Conservation (phyloP, 1,140 invertebrate genomes). For the Epicauta chinensis region DNA sequence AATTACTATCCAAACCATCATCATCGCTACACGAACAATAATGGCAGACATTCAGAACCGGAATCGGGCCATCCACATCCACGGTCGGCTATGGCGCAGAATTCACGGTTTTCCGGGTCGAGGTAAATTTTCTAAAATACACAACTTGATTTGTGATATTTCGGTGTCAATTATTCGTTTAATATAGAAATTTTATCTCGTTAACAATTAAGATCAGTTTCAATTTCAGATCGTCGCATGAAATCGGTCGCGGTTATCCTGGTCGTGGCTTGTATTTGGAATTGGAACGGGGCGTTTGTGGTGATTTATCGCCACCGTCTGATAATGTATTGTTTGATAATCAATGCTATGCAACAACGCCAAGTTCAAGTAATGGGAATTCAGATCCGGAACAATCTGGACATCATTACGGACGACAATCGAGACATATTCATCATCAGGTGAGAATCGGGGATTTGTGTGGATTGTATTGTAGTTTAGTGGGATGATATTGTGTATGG, state of each 20-base stretch:
- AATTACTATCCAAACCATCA: constrained; percentile 53
- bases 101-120: constrained; percentile 40
- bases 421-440: constrained; percentile 48
- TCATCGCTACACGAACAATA: constrained; percentile 47
- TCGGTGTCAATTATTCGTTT: neutral
- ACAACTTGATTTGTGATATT: too few species aligned
- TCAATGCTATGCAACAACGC: constrained; percentile 88
- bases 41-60: constrained; percentile 49
- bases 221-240: constrained; percentile 53
- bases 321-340: constrained; percentile 91
- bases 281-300: constrained; percentile 60
- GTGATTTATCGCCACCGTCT: constrained; percentile 78
- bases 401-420: constrained; percentile 48
- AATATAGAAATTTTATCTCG: neutral
- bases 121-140: constrained; percentile 26
- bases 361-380: constrained; percentile 84
- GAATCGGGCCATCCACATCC: constrained; percentile 42
- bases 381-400: constrained; percentile 74
- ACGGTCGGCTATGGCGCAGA: constrained; percentile 38
- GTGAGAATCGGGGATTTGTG: constrained; percentile 23
- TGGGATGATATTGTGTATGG: neutral
- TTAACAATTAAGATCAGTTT: constrained; percentile 17
- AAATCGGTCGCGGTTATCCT: constrained; percentile 55
- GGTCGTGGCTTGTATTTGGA: constrained; percentile 73
- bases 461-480: neutral